Base-by-base conservation (phyloP, 2,113 vertebrate species). In the Thunnus maccoyii region DNA sequence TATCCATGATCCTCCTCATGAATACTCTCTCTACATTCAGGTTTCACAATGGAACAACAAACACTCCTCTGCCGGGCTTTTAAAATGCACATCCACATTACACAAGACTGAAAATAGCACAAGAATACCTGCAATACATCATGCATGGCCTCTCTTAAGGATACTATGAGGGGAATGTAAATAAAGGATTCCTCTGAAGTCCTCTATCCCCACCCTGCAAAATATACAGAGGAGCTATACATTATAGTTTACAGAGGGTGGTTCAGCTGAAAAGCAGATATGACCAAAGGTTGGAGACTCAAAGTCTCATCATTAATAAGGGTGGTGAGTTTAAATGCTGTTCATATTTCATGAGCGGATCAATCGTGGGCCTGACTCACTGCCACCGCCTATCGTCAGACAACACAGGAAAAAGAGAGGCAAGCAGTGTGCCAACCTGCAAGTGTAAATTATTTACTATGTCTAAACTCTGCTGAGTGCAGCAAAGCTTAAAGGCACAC, bases 391-490 rank as follows among this genome's bases (percentile, higher is more conserved):
- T 52, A 52, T 20, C 20, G 46, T 61, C 65, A 72, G 57, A 68
- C 82, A 73, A 82, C 76, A 60, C 41, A 64, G 51, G 57, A 61
- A 83, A 63, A 84, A 76, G 86, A 76, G 73, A 86, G 48, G 68
- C 51, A 58, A 92, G 88, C 84, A 81, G 64, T 67, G 70, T 89
- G 88, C 86, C 73, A 88, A 83, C 80, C 87, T 85, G 84, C 15
- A 48, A 76, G 82, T 72, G 86, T 95, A 84, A 95, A 94, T 95
- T 92, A 95, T 94, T 95, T 90, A 94, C 91, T 70, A 80, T 86
- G 90, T 92, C 91, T 89, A 88, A 94, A 94, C 81, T 93, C 88
- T 94, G 94, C 94, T 94, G 94, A 95, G 88, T 65, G 11, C 85
- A 92, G 94, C 91, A 93, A 60, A 86, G 71, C 86, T 84, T 58